phyloP scores from a whole-genome alignment of 2,113 vertebrate genomes.

The Urocynchramus pylzowi region DNA sequence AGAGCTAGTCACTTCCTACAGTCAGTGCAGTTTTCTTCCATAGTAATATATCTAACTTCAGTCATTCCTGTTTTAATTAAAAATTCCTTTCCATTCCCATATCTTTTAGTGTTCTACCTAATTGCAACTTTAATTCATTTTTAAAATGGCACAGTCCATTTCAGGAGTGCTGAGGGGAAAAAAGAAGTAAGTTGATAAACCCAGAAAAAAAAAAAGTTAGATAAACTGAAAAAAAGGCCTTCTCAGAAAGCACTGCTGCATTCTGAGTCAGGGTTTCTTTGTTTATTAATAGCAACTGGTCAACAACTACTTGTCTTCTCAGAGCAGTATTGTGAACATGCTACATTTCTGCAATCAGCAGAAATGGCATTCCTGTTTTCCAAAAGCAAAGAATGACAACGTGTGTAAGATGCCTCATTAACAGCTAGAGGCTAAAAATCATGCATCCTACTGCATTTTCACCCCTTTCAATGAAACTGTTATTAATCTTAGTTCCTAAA shows the following conservation, averaged over 20 bases:
- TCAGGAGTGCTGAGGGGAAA: not conserved
- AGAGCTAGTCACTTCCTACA: not conserved
- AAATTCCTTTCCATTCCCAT: not conserved
- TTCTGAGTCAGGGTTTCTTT: not conserved
- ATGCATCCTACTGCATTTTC: slow-evolving; percentile 28
- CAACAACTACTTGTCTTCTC: not conserved
- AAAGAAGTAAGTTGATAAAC: not conserved
- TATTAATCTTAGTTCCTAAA: slow-evolving; percentile 29
- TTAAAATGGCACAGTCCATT: not conserved
- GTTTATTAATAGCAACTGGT: slow-evolving; percentile 12
- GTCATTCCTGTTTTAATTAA: not conserved
- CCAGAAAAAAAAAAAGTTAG: not conserved
- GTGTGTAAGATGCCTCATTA: not conserved
- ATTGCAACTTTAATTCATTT: not conserved
- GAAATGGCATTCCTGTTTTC: not conserved
- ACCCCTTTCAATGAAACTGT: slow-evolving; percentile 12
- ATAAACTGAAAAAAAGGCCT: not conserved
- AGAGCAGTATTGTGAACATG: not conserved
- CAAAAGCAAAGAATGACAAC: not conserved
- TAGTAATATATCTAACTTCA: not conserved
- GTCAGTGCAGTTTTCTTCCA: not conserved
- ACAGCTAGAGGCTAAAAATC: slow-evolving; percentile 21
- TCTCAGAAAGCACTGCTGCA: not conserved
- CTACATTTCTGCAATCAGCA: not conserved
- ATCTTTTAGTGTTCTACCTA: not conserved